Evolutionary conservation across 2,113 vertebrate species (phyloP).

Genomic region (Ramphastos sulfuratus): DNA sequence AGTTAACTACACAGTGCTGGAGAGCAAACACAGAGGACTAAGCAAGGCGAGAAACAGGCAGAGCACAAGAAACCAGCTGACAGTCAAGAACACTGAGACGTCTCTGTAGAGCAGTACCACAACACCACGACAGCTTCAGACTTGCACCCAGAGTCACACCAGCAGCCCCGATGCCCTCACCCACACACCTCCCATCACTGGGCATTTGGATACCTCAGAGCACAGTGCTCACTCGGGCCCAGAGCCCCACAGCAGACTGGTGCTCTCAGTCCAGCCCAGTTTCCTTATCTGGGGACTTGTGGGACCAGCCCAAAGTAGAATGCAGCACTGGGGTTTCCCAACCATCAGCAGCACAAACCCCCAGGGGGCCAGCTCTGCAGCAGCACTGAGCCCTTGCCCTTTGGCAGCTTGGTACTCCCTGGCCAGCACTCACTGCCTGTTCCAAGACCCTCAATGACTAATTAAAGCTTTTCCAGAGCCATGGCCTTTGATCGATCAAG

Average conservation of each 20-base stretch:
- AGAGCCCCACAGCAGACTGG: background rate
- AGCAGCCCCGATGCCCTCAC: accelerated
- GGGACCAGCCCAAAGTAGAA: background rate
- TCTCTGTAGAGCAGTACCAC: background rate
- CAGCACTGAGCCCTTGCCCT: background rate
- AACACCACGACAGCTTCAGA: background rate
- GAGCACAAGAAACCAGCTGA: background rate
- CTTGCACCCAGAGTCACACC: background rate
- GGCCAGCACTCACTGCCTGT: accelerated
- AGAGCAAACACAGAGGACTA: background rate
- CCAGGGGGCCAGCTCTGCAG: background rate
- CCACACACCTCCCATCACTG: background rate
- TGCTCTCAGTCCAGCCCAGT: background rate
- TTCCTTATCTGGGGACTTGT: background rate
- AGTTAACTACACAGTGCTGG: background rate
- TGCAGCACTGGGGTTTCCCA: no score
- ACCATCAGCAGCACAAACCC: background rate
- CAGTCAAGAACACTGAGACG: accelerated
- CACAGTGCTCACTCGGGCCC: accelerated
- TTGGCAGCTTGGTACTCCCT: background rate
- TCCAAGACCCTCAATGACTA: background rate
- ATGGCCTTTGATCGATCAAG: background rate
- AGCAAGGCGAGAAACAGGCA: background rate
- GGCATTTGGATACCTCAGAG: background rate
- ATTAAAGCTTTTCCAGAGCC: background rate